Evolutionary conservation across 2,797 vertebrate species (phyloP).

Genomic region (Enteromius paludinosus): DNA sequence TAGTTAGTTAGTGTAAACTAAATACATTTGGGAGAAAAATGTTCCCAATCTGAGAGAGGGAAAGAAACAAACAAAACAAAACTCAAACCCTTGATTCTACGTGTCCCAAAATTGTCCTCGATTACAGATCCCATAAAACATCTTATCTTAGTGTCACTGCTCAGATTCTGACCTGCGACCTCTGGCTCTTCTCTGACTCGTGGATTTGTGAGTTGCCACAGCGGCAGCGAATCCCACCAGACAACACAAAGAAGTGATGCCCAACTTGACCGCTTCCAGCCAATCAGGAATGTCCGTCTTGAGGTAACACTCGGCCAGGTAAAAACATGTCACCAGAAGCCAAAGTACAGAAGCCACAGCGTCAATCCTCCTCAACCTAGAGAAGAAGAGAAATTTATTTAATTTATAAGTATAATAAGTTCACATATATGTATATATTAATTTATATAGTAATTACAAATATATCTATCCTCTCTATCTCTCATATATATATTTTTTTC

Average conservation of each 20-base stretch:
- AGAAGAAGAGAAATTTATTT: conserved; percentile 1
- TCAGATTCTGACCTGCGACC: conserved; percentile 97
- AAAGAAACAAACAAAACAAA: background rate
- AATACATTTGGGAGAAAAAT: background rate
- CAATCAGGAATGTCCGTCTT: conserved; percentile 74
- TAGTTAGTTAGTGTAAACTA: conserved; percentile 10
- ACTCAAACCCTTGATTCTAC: conserved; percentile 1
- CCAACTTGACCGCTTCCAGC: conserved; percentile 85
- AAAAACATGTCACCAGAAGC: conserved; percentile 85
- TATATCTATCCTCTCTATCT: background rate
- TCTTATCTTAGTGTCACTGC: conserved; percentile 78
- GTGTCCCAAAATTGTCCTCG: conserved; percentile 27
- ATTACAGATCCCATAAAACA: conserved; percentile 50
- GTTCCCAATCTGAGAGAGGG: background rate
- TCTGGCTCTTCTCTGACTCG: conserved; percentile 85
- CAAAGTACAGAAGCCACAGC: conserved; percentile 88
- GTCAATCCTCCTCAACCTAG: conserved; percentile 91
- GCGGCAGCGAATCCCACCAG: conserved; percentile 91
- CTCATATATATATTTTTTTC: background rate
- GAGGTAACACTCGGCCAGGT: conserved; percentile 81
- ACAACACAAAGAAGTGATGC: conserved; percentile 87
- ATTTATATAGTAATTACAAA: background rate
- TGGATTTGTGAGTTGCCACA: conserved; percentile 86
- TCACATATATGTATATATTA: background rate
- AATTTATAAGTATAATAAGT: background rate